Evolutionary conservation across 2,797 vertebrate species (phyloP).

Genomic region (Lycodopsis pacificus): DNA sequence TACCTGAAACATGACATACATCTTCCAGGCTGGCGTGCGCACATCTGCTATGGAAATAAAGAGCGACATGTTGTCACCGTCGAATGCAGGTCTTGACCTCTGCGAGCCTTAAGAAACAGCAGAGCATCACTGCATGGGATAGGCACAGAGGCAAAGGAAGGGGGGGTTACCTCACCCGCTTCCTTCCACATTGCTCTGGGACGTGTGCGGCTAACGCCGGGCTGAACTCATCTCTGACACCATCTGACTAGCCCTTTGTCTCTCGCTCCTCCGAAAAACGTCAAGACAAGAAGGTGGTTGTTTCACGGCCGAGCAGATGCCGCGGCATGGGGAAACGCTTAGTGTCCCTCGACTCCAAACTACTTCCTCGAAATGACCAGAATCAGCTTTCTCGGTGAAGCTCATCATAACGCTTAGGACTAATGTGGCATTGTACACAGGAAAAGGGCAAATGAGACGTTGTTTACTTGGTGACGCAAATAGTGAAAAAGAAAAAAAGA

Average conservation of each 20-base stretch:
- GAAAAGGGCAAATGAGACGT: neutral
- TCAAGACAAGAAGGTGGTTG: conserved; percentile 43
- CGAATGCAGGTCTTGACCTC: conserved; percentile 31
- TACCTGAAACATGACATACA: conserved; percentile 31
- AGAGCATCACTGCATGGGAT: conserved; percentile 39
- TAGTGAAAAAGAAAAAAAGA: neutral
- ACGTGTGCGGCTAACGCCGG: conserved; percentile 34
- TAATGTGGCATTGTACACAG: neutral
- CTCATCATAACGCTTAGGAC: neutral
- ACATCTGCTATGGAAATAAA: conserved; percentile 27
- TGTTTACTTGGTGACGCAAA: neutral
- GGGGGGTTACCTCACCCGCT: conserved; percentile 39
- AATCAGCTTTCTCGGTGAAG: neutral
- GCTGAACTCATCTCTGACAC: conserved; percentile 42
- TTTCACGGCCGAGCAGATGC: conserved; percentile 52
- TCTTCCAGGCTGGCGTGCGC: conserved; percentile 14
- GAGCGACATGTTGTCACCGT: conserved; percentile 34
- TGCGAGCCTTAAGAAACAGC: conserved; percentile 28
- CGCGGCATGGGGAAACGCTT: conserved; percentile 48
- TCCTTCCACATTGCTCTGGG: conserved; percentile 47
- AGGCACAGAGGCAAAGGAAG: conserved; percentile 30
- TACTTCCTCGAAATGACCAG: conserved; percentile 18
- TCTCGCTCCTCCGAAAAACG: conserved; percentile 38
- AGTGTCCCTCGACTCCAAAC: conserved; percentile 16
- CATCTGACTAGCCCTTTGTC: conserved; percentile 62